phyloP scores from a whole-genome alignment of 2,797 vertebrate genomes.

The Xiphophorus birchmanni region DNA sequence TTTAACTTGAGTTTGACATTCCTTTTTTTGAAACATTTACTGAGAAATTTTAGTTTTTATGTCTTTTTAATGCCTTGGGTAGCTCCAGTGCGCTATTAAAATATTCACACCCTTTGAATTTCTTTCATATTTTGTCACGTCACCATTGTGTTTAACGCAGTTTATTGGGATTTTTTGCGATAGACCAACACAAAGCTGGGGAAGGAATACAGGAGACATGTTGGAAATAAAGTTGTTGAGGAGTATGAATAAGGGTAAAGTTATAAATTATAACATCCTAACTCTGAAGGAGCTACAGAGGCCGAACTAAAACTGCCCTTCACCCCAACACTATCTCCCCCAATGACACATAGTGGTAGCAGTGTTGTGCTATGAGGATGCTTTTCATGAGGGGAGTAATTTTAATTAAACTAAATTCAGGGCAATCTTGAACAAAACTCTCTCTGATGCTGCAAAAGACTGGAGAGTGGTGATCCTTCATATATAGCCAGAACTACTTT shows the following conservation, averaged over 20 bases:
- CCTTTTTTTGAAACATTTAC: constrained; percentile 45
- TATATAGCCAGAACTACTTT: background rate
- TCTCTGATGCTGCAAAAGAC: background rate
- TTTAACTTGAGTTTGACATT: constrained; percentile 10
- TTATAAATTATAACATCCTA: background rate
- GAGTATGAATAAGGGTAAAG: background rate
- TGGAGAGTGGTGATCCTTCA: background rate
- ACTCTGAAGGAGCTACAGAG: background rate
- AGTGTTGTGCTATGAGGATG: background rate
- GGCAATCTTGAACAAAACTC: background rate
- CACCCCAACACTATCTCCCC: background rate
- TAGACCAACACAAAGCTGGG: background rate
- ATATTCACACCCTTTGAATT: too few species aligned
- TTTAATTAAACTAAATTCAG: background rate
- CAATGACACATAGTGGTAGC: background rate
- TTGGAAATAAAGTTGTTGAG: background rate
- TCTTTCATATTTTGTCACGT: background rate
- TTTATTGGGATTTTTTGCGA: background rate
- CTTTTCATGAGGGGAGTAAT: background rate
- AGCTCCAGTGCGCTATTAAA: constrained; percentile 21
- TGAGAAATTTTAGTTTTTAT: constrained; percentile 57
- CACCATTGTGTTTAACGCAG: background rate
- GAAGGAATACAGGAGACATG: background rate
- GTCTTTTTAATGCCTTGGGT: constrained; percentile 52
- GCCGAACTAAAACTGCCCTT: background rate